phyloP scores from a whole-genome alignment of 2,797 vertebrate species.

The Micromesistius poutassou region DNA sequence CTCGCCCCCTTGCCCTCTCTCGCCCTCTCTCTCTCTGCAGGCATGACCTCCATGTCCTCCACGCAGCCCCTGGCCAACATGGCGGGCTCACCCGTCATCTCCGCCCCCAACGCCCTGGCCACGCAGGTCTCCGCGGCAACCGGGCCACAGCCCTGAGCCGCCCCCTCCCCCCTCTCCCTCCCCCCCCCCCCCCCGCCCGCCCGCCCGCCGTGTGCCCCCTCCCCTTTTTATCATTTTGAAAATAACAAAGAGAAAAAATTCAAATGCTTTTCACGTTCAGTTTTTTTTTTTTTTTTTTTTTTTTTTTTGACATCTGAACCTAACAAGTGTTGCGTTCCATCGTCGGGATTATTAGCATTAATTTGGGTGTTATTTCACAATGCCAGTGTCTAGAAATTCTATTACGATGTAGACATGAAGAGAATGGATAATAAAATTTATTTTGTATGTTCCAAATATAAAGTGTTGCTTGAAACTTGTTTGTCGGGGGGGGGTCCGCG shows the following conservation, averaged over 20 bases:
- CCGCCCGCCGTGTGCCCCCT: slow-evolving; percentile 51
- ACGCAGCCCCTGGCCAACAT: slow-evolving; percentile 83
- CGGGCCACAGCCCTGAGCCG: slow-evolving; percentile 79
- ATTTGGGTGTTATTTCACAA: slow-evolving; percentile 74
- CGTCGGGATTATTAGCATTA: slow-evolving; percentile 74
- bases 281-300: not conserved
- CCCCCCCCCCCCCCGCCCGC: slow-evolving; percentile 19
- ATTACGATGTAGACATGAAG: slow-evolving; percentile 80
- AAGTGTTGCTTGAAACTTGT: slow-evolving; percentile 81
- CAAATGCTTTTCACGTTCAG: slow-evolving; percentile 71
- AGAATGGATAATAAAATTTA: slow-evolving; percentile 87
- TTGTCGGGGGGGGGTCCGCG: slow-evolving; percentile 70
- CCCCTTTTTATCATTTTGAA: slow-evolving; percentile 73
- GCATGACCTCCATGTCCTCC: slow-evolving; percentile 82
- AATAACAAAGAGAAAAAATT: slow-evolving; percentile 71
- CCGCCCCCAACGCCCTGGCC: slow-evolving; percentile 80
- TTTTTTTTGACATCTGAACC: slow-evolving; percentile 69
- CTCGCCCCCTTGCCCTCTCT: not conserved
- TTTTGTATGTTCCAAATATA: slow-evolving; percentile 88
- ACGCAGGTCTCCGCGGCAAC: slow-evolving; percentile 80
- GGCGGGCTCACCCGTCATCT: slow-evolving; percentile 82
- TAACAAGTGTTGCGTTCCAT: slow-evolving; percentile 71
- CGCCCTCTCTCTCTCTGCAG: slow-evolving; percentile 41
- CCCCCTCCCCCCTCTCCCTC: not conserved
- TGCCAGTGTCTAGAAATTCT: slow-evolving; percentile 79